Evolutionary conservation across 2,113 vertebrate genomes (phyloP).

Genomic region (Diadophis punctatus): DNA sequence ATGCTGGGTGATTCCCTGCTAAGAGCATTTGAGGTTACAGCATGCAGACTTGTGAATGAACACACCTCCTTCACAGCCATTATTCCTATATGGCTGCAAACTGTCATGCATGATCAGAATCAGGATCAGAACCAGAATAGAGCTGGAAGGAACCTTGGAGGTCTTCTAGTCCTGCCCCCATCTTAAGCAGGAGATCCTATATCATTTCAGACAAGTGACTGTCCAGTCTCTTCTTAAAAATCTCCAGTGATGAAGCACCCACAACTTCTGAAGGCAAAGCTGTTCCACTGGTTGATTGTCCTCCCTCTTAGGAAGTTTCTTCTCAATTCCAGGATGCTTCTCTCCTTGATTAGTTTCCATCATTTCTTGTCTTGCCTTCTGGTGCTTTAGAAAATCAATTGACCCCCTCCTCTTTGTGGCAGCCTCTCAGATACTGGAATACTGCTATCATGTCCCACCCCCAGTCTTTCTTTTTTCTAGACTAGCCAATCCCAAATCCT

Average conservation of each 20-base stretch:
- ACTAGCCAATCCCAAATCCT: neutral
- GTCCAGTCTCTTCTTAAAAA: neutral
- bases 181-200: neutral
- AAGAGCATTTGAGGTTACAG: neutral
- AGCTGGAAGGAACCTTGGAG: neutral
- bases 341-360: neutral
- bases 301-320: neutral
- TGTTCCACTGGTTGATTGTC: neutral
- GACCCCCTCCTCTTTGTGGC: neutral
- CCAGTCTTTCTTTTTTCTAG: neutral
- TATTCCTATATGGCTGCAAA: neutral
- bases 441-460: neutral
- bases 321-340: neutral
- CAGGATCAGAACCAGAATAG: neutral
- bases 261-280: neutral
- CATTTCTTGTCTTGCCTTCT: neutral
- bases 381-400: neutral
- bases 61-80: neutral
- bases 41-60: neutral
- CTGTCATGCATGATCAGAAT: neutral
- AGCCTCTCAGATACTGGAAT: neutral
- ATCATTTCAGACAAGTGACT: no score
- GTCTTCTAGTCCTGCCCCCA: neutral
- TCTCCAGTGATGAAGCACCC: neutral
- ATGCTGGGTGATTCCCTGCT: no score